Percentiles rank a stretch among this genome's conserved stretches.
Conservation (phyloP, 2,113 vertebrate genomes). For the Odontesthes bonariensis region DNA sequence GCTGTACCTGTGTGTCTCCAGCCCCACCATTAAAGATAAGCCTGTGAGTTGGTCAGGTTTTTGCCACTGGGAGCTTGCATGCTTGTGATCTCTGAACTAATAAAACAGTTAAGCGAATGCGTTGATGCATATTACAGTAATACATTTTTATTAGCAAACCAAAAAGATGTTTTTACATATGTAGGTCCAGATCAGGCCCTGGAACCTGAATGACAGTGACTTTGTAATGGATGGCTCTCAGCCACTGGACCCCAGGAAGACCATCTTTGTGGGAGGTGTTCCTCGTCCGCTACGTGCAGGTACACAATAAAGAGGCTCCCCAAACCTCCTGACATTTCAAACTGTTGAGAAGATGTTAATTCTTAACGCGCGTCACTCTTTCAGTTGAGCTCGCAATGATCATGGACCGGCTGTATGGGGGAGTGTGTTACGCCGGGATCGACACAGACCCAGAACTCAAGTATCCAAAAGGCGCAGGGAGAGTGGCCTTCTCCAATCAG, state of each 20-base stretch:
- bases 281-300: slow-evolving; percentile 97
- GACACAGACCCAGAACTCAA: slow-evolving; percentile 99
- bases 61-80: not conserved
- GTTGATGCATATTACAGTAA: no score
- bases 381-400: slow-evolving; percentile 99
- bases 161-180: not conserved
- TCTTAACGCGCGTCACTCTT: slow-evolving; percentile 4
- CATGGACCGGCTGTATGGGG: slow-evolving; percentile 98
- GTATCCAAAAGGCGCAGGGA: slow-evolving; percentile 98
- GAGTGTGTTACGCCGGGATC: slow-evolving; percentile 98
- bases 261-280: slow-evolving; percentile 99
- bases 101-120: no score
- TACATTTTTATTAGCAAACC: not conserved
- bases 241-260: slow-evolving; percentile 97
- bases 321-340: not conserved
- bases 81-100: not conserved
- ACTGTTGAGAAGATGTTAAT: not conserved
- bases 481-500: slow-evolving; percentile 99
- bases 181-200: slow-evolving; percentile 98
- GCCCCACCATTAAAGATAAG: slow-evolving; percentile 99
- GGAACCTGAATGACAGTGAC: slow-evolving; percentile 99
- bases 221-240: slow-evolving; percentile 99
- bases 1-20: slow-evolving; percentile 98
- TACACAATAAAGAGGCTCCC: slow-evolving; percentile 57
- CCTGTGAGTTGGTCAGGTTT: slow-evolving; percentile 82